Evolutionary conservation across 2,888 invertebrate genomes (phyloP).

Genomic region (Hemithea aestivaria): DNA sequence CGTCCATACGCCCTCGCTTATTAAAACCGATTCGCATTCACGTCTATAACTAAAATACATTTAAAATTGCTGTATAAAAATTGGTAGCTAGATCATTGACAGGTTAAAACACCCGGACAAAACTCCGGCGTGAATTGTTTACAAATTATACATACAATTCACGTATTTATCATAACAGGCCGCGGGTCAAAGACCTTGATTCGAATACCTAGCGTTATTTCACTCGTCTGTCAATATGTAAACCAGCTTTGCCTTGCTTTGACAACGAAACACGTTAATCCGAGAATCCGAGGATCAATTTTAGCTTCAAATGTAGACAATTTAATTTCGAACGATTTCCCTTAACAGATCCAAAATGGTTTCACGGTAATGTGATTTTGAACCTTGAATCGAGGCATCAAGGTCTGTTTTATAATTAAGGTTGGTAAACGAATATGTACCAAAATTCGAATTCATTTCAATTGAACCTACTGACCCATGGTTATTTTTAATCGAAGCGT

Average conservation of each 20-base stretch:
- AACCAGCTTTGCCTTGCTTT: constrained; percentile 9
- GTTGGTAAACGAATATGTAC: too few species aligned
- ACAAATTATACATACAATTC: constrained; percentile 43
- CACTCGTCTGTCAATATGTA: constrained; percentile 21
- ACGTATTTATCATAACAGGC: constrained; percentile 42
- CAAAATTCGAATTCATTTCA: too few species aligned
- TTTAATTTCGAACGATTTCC: constrained; percentile 14
- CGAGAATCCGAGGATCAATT: constrained; percentile 1
- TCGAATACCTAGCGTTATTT: constrained; percentile 31
- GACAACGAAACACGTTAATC: constrained; percentile 6
- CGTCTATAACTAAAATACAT: too few species aligned
- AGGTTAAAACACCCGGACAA: too few species aligned
- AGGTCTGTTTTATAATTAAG: constrained; percentile 9
- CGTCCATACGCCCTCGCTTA: too few species aligned
- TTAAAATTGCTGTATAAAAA: too few species aligned
- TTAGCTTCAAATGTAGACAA: constrained; percentile 2
- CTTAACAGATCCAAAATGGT: constrained; percentile 1
- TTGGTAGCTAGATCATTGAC: too few species aligned
- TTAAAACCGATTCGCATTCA: too few species aligned
- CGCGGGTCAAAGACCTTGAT: constrained; percentile 43
- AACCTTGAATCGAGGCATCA: constrained; percentile 8
- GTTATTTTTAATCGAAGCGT: too few species aligned
- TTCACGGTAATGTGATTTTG: constrained; percentile 4
- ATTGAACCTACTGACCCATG: too few species aligned
- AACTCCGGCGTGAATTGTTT: constrained; percentile 31